Evolutionary conservation across 1,140 invertebrate genomes (phyloP).

Genomic region (Drosophila malerkotliana): DNA sequence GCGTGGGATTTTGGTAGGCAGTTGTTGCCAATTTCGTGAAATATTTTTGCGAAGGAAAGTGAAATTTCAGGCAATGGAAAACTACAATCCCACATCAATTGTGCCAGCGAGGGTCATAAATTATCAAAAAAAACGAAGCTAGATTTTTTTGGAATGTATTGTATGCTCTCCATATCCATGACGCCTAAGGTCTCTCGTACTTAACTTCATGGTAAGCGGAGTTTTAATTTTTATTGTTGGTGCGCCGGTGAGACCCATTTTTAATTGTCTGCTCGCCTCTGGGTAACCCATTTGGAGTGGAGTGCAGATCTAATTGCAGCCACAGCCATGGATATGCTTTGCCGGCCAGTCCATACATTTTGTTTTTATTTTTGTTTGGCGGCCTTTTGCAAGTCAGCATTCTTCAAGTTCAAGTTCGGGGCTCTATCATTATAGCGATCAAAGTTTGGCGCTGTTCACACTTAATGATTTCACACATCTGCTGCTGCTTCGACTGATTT

Average conservation of each 20-base stretch:
- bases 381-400: constrained; percentile 51
- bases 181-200: constrained; percentile 61
- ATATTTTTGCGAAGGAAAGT: constrained; percentile 54
- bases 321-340: constrained; percentile 48
- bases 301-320: constrained; percentile 71
- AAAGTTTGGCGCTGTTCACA: constrained; percentile 72
- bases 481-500: constrained; percentile 27
- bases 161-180: constrained; percentile 12
- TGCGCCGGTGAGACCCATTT: constrained; percentile 51
- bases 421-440: constrained; percentile 59
- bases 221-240: constrained; percentile 45
- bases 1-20: constrained; percentile 39
- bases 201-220: constrained; percentile 73
- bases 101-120: constrained; percentile 21
- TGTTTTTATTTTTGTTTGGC: constrained; percentile 23
- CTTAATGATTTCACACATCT: constrained; percentile 70
- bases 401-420: constrained; percentile 74
- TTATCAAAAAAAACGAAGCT: background rate
- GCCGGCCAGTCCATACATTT: constrained; percentile 9
- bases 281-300: constrained; percentile 53
- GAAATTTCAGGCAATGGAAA: constrained; percentile 66
- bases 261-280: constrained; percentile 64
- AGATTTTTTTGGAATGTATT: background rate
- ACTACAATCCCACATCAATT: constrained; percentile 21
- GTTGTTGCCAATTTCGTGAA: constrained; percentile 56